phyloP scores from a whole-genome alignment of 2,113 vertebrate species.

The Bubo scandiacus region DNA sequence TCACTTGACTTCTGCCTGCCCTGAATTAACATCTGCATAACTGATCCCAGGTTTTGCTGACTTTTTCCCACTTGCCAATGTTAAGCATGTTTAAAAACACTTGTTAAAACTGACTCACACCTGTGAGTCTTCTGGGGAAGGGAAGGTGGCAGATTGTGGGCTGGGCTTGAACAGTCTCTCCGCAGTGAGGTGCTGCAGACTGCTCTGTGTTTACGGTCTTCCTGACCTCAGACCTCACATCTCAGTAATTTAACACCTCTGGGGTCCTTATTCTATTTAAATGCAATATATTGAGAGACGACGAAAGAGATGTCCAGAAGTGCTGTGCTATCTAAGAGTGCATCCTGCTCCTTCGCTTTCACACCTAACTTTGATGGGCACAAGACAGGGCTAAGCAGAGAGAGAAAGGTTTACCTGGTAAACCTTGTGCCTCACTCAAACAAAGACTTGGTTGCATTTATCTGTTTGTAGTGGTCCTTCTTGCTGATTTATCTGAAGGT shows the following conservation, averaged over 20 bases:
- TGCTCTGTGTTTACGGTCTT: background rate
- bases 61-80: background rate
- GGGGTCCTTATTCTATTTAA: background rate
- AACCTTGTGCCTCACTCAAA: fast-evolving
- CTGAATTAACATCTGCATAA: background rate
- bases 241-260: background rate
- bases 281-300: background rate
- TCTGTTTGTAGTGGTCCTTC: background rate
- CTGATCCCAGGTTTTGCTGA: background rate
- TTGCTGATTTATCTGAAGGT: background rate
- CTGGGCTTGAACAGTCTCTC: background rate
- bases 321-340: background rate
- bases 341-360: fast-evolving
- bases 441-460: fast-evolving
- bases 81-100: background rate
- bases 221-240: background rate
- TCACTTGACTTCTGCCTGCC: background rate
- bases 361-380: too few species aligned
- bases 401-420: background rate
- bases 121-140: background rate
- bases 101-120: background rate
- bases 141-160: background rate
- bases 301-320: background rate
- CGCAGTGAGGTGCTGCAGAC: background rate
- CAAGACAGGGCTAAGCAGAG: background rate